phyloP scores from a whole-genome alignment of 2,888 invertebrate genomes.

The Limnephilus marmoratus region DNA sequence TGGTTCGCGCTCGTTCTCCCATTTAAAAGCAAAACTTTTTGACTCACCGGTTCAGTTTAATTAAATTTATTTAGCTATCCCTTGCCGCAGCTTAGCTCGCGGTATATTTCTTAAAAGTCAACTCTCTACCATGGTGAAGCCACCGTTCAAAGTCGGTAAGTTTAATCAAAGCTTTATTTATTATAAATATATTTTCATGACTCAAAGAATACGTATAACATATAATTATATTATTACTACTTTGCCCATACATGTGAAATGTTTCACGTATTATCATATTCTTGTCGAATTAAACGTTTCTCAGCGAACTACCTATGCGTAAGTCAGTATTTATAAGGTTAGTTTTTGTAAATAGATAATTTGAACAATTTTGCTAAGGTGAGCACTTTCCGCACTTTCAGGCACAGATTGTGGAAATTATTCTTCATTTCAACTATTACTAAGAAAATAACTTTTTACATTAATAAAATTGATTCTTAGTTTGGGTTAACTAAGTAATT shows the following conservation, averaged over 20 bases:
- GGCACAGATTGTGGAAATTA: no score
- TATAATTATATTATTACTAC: neutral
- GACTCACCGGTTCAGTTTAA: neutral
- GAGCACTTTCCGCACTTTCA: neutral
- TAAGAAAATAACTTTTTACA: no score
- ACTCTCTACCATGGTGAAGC: constrained; percentile 69
- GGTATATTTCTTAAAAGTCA: constrained; percentile 18
- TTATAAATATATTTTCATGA: neutral
- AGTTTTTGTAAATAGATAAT: neutral
- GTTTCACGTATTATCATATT: neutral
- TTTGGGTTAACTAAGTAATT: no score
- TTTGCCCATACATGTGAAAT: neutral
- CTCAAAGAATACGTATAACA: neutral
- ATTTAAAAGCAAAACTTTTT: neutral
- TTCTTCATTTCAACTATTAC: no score
- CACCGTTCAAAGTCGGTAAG: constrained; percentile 75
- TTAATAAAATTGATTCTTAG: no score
- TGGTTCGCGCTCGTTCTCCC: neutral
- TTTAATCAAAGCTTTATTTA: constrained; percentile 14
- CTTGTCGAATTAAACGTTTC: neutral
- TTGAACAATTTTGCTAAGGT: neutral
- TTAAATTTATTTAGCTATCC: neutral
- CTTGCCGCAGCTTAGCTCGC: neutral
- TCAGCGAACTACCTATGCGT: neutral
- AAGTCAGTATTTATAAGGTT: neutral